Percentiles rank a stretch among this genome's conserved stretches.
phyloP scores from a whole-genome alignment of 2,113 vertebrate species.

The Otis tarda region DNA sequence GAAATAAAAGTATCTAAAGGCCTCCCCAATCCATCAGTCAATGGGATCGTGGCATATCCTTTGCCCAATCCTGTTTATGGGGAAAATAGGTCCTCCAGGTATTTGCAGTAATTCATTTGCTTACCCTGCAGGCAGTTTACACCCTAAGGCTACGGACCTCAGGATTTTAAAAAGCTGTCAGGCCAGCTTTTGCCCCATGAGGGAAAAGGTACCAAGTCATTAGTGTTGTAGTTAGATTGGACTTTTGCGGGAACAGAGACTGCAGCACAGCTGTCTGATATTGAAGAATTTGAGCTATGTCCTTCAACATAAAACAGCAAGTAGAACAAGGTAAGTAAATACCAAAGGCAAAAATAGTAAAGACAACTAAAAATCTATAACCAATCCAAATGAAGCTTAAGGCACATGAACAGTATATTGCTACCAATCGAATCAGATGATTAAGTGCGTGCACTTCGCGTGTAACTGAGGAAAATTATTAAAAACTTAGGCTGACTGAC shows the following conservation, averaged over 20 bases:
- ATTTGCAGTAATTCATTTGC: not conserved
- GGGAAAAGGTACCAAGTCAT: not conserved
- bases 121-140: not conserved
- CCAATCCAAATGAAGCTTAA: no score
- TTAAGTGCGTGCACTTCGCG: no score
- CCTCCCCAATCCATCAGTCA: not conserved
- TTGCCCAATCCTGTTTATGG: not conserved
- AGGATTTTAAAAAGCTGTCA: not conserved
- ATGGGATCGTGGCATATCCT: not conserved
- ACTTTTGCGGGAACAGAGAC: not conserved
- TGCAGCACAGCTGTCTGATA: no score
- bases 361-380: no score
- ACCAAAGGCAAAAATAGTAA: no score
- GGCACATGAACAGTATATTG: no score
- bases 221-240: not conserved
- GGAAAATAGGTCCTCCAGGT: not conserved
- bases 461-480: no score
- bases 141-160: not conserved
- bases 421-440: no score
- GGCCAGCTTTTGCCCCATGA: not conserved
- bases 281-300: no score
- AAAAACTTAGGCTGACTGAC: no score
- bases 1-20: not conserved
- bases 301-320: no score
- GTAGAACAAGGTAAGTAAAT: no score